phyloP scores from a whole-genome alignment of 2,888 invertebrate species.

The Lathronympha strigana region DNA sequence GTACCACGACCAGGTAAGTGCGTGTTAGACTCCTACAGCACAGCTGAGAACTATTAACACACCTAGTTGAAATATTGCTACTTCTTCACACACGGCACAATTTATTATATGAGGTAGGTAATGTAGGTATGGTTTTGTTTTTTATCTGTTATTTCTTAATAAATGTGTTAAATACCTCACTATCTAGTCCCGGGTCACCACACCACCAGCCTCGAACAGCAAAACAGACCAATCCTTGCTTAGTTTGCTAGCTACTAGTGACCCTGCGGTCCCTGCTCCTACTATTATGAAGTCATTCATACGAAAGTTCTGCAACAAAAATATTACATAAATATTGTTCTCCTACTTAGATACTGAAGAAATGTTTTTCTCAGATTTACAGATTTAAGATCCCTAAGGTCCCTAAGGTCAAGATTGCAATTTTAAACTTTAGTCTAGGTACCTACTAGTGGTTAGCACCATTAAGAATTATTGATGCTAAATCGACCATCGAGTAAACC shows the following conservation, averaged over 20 bases:
- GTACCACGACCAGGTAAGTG: no score
- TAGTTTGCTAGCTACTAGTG: conserved; percentile 78
- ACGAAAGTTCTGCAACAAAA: conserved; percentile 55
- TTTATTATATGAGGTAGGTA: not conserved
- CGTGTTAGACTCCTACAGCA: not conserved
- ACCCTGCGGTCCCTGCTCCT: conserved; percentile 84
- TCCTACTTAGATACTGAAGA: no score
- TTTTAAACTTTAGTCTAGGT: not conserved
- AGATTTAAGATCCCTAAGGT: no score
- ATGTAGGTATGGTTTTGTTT: no score
- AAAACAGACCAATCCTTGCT: conserved; percentile 59
- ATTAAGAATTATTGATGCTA: not conserved
- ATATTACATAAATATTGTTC: no score
- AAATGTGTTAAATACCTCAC: conserved; percentile 60
- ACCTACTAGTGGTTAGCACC: not conserved
- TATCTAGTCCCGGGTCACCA: conserved; percentile 71
- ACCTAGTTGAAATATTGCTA: conserved; percentile 1
- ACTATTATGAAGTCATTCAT: conserved; percentile 81
- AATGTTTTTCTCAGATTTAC: no score
- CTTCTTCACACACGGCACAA: not conserved
- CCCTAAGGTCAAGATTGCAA: no score
- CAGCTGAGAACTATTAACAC: not conserved
- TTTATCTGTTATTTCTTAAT: not conserved
- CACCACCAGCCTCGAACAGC: conserved; percentile 78
- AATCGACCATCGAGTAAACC: not conserved